Percentiles rank a stretch among this genome's conserved stretches.
Conservation (phyloP, 2,888 invertebrate species). For the Cataglyphis altisquamis region DNA sequence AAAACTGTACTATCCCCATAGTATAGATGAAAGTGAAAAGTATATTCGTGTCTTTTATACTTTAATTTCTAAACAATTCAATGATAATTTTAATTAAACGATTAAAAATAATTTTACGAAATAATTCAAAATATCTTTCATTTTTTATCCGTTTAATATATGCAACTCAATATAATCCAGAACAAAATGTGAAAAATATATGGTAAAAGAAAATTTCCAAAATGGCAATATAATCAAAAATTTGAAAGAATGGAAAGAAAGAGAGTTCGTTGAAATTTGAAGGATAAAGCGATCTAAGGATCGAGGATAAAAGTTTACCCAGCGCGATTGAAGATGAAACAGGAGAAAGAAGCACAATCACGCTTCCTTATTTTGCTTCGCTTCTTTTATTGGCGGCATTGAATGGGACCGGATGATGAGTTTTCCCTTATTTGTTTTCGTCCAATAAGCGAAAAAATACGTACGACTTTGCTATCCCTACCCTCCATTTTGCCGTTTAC, state of each 20-base stretch:
- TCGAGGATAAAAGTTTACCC: conserved; percentile 20
- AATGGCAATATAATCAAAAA: not conserved
- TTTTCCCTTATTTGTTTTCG: conserved; percentile 78
- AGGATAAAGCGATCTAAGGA: conserved; percentile 1
- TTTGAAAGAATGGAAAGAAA: conserved; percentile 1
- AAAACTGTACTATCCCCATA: not conserved
- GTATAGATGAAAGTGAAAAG: not conserved
- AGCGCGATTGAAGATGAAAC: conserved; percentile 39
- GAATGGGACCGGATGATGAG: conserved; percentile 76
- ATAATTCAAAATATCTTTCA: not conserved
- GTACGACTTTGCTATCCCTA: conserved; percentile 44
- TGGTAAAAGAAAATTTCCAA: conserved; percentile 3
- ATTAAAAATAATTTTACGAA: not conserved
- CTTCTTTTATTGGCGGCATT: conserved; percentile 76
- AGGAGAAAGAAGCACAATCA: conserved; percentile 49
- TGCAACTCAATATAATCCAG: not conserved
- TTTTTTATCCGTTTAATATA: not conserved
- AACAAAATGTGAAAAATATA: not conserved
- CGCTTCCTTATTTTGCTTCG: conserved; percentile 76
- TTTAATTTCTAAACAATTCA: not conserved
- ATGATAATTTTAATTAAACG: conserved; percentile 18
- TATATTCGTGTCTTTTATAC: not conserved
- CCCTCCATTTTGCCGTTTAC: conserved; percentile 59
- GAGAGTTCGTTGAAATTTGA: conserved; percentile 28
- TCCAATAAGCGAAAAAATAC: conserved; percentile 75